phyloP scores from a whole-genome alignment of 2,888 invertebrate species.

The Entomobrya multifasciata region DNA sequence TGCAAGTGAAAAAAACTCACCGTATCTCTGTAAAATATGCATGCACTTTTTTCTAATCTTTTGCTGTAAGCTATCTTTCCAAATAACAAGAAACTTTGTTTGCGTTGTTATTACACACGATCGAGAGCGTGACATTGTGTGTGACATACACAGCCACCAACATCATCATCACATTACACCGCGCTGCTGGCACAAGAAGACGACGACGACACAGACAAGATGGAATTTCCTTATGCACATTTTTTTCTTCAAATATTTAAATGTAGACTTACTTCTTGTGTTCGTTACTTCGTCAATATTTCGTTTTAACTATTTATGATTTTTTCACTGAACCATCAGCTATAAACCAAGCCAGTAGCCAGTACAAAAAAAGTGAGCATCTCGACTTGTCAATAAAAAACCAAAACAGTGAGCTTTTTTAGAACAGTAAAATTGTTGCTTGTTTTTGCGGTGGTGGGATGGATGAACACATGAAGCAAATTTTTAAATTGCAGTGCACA shows the following conservation, averaged over 20 bases:
- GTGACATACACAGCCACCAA: constrained; percentile 43
- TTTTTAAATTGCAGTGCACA: constrained; percentile 74
- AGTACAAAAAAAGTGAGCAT: too few species aligned
- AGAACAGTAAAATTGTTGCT: too few species aligned
- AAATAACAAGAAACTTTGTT: constrained; percentile 1
- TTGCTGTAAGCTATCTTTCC: constrained; percentile 11
- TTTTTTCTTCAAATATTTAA: constrained; percentile 49
- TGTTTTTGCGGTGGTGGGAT: constrained; percentile 59
- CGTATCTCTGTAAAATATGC: constrained; percentile 27
- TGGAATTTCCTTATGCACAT: constrained; percentile 34
- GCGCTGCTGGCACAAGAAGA: constrained; percentile 40
- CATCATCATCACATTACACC: constrained; percentile 30
- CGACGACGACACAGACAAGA: constrained; percentile 39
- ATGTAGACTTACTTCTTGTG: constrained; percentile 55
- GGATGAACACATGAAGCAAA: constrained; percentile 67
- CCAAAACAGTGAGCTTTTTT: constrained; percentile 1
- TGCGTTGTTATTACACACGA: constrained; percentile 2
- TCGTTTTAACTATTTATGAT: background rate
- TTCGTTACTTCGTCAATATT: constrained; percentile 44
- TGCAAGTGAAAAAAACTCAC: background rate
- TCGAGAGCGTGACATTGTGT: constrained; percentile 11
- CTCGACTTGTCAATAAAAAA: background rate
- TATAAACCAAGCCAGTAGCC: too few species aligned
- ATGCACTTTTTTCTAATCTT: too few species aligned
- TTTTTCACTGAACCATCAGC: too few species aligned